Conservation (phyloP, 2,113 vertebrate genomes). For the Microcebus tavaratra region DNA sequence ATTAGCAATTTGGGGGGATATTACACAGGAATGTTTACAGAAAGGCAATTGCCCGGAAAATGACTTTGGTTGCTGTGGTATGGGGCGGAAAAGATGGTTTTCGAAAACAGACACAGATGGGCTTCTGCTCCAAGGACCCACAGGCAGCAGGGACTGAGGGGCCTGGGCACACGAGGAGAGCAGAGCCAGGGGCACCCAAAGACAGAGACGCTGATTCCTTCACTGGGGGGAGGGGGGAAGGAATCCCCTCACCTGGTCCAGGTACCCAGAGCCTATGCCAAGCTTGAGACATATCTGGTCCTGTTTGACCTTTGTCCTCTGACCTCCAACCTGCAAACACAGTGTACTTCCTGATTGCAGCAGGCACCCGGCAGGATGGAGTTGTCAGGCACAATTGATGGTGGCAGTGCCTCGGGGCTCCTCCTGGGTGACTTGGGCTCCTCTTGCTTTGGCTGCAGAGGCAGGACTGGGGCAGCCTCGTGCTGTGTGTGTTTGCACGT, state of each 20-base stretch:
- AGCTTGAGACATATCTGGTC: background rate
- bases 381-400: background rate
- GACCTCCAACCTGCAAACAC: background rate
- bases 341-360: background rate
- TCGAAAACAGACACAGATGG: conserved; percentile 70
- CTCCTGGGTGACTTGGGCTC: conserved; percentile 44
- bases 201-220: background rate
- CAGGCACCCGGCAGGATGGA: background rate
- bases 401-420: conserved; percentile 59
- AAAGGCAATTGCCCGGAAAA: conserved; percentile 80
- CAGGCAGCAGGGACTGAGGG: background rate
- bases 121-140: conserved; percentile 44
- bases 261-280: background rate
- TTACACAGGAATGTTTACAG: conserved; percentile 78
- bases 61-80: conserved; percentile 73
- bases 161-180: background rate
- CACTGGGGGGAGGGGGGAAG: too few relatives aligned
- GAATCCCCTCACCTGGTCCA: background rate
- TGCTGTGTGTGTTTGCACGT: too few relatives aligned
- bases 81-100: conserved; percentile 73
- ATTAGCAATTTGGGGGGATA: conserved; percentile 78
- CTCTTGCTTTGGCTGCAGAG: background rate
- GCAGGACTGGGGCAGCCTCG: background rate
- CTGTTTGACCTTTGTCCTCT: conserved; percentile 33
- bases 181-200: background rate